These are phyloP conservation scores for Xenopus borealis DNA, from an alignment of 2,113 vertebrate genomes.

Conservation along the genomic window DNA sequence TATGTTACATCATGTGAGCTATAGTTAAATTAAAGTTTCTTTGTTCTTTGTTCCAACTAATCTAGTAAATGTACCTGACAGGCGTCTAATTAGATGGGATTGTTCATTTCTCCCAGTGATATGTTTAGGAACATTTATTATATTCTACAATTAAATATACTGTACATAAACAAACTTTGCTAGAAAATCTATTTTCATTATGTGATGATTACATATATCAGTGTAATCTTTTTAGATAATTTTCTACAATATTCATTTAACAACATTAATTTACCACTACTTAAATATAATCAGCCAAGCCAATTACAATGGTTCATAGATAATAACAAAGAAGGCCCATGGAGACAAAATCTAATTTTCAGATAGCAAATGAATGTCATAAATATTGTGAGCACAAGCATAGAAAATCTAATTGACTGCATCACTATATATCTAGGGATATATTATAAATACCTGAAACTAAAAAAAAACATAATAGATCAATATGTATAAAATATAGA, in stretches of 20 bases:
- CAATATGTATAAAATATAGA: too few species aligned
- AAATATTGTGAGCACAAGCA: constrained; percentile 25
- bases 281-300: constrained; percentile 44
- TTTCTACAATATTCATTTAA: constrained; percentile 43
- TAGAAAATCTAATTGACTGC: constrained; percentile 11
- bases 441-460: neutral
- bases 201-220: constrained; percentile 38
- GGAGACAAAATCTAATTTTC: constrained; percentile 42
- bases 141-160: constrained; percentile 16
- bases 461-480: too few species aligned
- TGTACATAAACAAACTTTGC: constrained; percentile 24
- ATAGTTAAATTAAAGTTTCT: too few species aligned
- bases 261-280: constrained; percentile 43
- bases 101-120: too few species aligned
- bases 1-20: too few species aligned
- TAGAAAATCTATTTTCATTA: constrained; percentile 42
- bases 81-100: too few species aligned
- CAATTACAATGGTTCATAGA: constrained; percentile 40
- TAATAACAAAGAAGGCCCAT: constrained; percentile 39
- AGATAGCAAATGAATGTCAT: constrained; percentile 34
- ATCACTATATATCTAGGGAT: constrained; percentile 21
- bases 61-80: too few species aligned
- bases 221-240: constrained; percentile 45
- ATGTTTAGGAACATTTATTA: neutral
- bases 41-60: too few species aligned